These are phyloP conservation scores for Clunio marinus DNA, from an alignment of 2,888 invertebrate species.

Conservation along the genomic window DNA sequence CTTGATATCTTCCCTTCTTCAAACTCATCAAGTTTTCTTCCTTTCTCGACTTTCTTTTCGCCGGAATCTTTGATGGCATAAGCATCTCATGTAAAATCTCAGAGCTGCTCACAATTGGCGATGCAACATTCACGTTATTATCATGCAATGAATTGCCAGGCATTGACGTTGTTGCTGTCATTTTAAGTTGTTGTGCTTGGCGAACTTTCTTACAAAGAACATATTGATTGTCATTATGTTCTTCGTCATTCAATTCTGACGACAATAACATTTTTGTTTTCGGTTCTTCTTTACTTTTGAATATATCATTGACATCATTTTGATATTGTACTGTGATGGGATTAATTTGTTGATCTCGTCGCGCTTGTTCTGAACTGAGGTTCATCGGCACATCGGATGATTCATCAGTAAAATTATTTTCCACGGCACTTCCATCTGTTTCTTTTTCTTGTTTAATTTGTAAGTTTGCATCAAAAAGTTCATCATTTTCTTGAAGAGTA, in stretches of 20 bases:
- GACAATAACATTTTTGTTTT: neutral
- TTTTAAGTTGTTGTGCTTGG: conserved; percentile 50
- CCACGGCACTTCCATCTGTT: conserved; percentile 35
- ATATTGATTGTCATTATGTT: conserved; percentile 46
- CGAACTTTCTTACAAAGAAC: conserved; percentile 51
- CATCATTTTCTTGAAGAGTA: conserved; percentile 42
- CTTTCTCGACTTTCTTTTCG: neutral
- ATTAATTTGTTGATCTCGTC: conserved; percentile 10
- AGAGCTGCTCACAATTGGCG: neutral
- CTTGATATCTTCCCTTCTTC: conserved; percentile 1
- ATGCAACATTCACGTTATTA: neutral
- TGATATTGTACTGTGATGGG: neutral
- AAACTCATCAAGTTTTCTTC: neutral
- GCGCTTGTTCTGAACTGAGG: conserved; percentile 21
- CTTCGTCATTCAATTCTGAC: neutral
- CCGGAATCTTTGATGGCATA: conserved; percentile 15
- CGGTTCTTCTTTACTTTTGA: conserved; percentile 22
- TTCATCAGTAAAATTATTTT: conserved; percentile 33
- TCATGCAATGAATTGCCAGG: neutral
- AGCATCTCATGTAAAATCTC: neutral
- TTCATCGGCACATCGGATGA: conserved; percentile 38
- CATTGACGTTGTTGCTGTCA: conserved; percentile 15
- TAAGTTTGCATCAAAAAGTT: conserved; percentile 36
- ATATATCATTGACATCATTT: conserved; percentile 12
- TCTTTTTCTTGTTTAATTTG: conserved; percentile 39